Evolutionary conservation across 2,888 invertebrate genomes (phyloP).

Genomic region (Acanthopleura granulata): DNA sequence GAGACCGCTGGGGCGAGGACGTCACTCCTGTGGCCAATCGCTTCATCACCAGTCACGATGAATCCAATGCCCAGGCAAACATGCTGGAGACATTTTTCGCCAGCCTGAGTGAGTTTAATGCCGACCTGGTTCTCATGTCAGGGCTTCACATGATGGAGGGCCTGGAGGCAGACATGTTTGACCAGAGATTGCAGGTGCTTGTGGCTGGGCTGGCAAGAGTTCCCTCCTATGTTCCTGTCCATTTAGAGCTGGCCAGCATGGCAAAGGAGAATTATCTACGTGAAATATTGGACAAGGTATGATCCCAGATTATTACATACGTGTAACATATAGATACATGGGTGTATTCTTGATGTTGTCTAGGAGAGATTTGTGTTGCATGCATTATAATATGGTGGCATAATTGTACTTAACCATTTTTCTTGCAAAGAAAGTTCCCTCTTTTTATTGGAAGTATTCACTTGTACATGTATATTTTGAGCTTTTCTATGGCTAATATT

Average conservation of each 20-base stretch:
- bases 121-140: conserved; percentile 69
- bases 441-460: no score
- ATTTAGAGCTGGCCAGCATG: conserved; percentile 71
- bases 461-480: no score
- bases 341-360: no score
- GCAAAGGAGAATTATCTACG: conserved; percentile 64
- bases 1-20: conserved; percentile 66
- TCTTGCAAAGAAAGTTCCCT: no score
- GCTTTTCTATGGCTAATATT: no score
- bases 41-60: conserved; percentile 71
- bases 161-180: conserved; percentile 51
- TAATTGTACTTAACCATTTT: no score
- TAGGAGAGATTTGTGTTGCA: no score
- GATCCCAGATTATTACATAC: background rate
- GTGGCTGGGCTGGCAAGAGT: conserved; percentile 62
- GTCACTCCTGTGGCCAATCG: conserved; percentile 69
- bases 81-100: conserved; percentile 69
- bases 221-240: conserved; percentile 66
- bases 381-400: no score
- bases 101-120: conserved; percentile 58
- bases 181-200: conserved; percentile 55
- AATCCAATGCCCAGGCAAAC: conserved; percentile 62
- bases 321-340: no score
- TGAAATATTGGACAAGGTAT: conserved; percentile 66
- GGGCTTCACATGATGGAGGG: conserved; percentile 70